Evolutionary conservation across 2,113 vertebrate genomes (phyloP), one percentile per base, ranked within the genome.

Genomic region (Pelecanoides urinatrix): DNA sequence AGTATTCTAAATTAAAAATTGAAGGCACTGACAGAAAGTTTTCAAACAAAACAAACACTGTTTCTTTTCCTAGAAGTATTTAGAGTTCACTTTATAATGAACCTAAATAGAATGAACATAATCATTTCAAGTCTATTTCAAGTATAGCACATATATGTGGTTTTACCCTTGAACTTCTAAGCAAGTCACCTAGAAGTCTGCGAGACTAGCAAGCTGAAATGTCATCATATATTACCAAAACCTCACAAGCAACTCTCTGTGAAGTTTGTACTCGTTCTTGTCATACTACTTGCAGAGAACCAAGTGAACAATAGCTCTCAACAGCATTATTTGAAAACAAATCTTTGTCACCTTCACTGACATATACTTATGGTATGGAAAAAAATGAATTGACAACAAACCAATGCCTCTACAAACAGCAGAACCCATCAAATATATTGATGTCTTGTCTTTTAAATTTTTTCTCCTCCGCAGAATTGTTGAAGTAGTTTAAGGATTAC

Each of bases 81-180:
- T 67, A 32, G 27, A 81, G 9, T 62, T 62, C 6, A 21, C 7
- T 42, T 11, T 17, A 56, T 56, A 55, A 45, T 10, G 14, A 72
- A 61, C 15, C 59, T 36, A 47, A 27, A 49, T 30, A 74, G 47
- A 75, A 53, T 7, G 1, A 90, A 40, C 36, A 63, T 4, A 36
- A 86, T 21, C 2, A 21, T 49, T 76, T 21, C 26, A 44, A 20
- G 32, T 56, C 36, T 68, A 10, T 40, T 55, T 58, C 16, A 59
- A 2, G 3, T 42, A n/a, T 6, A 71, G 17, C 42, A 23, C 36
- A 49, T 8, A 42, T 2, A 71, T 5, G 16, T 4, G 1, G 7
- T 16, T 81, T 65, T 61, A 61, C 58, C 63, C 38, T 44, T 49
- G 52, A 76, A 65, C 32, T 76, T 71, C 45, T 29, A 30, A 61